Evolutionary conservation across 2,888 invertebrate genomes (phyloP).

Genomic region (Drosophila acutilabella): DNA sequence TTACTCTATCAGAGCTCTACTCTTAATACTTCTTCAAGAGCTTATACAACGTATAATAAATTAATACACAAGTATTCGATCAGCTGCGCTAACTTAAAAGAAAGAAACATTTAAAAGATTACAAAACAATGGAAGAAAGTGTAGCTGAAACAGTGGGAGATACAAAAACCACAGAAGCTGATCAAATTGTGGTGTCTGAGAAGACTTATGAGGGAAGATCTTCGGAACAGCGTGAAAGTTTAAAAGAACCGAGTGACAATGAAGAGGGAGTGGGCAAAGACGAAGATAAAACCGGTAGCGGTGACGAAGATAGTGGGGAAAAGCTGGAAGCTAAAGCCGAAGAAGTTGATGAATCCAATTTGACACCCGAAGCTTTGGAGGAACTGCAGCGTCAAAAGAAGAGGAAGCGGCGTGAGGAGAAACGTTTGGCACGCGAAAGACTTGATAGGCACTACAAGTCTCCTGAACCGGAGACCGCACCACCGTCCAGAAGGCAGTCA

Average conservation of each 20-base stretch:
- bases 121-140: constrained; percentile 18
- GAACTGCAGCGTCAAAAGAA: background rate
- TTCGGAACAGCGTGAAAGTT: background rate
- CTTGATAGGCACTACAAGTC: constrained; percentile 2
- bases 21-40: background rate
- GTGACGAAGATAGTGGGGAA: background rate
- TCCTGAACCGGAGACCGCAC: background rate
- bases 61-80: background rate
- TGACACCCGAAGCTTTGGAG: background rate
- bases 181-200: background rate
- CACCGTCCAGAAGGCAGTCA: background rate
- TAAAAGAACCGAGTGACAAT: background rate
- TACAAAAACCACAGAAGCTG: background rate
- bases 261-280: background rate
- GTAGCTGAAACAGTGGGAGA: background rate
- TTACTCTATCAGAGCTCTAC: background rate
- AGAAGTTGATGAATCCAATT: background rate
- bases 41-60: background rate
- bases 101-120: background rate
- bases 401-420: constrained; percentile 28
- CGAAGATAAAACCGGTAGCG: background rate
- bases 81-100: too few relatives aligned
- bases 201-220: background rate
- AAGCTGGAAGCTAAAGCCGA: background rate
- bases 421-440: constrained; percentile 12